Evolutionary conservation across 2,797 vertebrate species (phyloP), one percentile per base, ranked within the genome.

Genomic region (Rachycentron canadum): DNA sequence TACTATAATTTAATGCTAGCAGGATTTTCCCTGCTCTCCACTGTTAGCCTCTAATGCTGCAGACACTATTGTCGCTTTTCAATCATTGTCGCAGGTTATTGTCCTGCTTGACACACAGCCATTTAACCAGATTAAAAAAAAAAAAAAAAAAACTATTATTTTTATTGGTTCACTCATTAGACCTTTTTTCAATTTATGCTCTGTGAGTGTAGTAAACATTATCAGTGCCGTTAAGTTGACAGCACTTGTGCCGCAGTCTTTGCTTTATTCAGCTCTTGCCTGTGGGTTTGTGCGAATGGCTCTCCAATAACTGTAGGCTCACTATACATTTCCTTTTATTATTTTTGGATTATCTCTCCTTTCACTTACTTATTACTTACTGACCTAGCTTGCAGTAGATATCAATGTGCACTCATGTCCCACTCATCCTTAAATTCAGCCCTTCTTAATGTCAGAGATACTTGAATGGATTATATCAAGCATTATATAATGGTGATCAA

Each of bases 11-110:
- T 61, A 63, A 45, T 58, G 23, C 47, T 71, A 60, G 80, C 23
- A 50, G 84, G 67, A 84, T 82, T 88, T 72, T 30, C 59, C 41
- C 55, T 55, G 78, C 75, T 72, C 25, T 80, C 72, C 56, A 67
- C 43, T 53, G 11, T 73, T 69, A 85, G 66, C 85, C 63, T 75
- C 32, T 77, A 72, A 80, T 79, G 36, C 66, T 45, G 79, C 73
- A 41, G 49, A 79, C 69, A 34, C 59, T 45, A 56, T 69, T 76
- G 71, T 65, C 74, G 60, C 59, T 32, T 28, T 69, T 50, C 43
- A 50, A 72, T 56, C 57, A 50, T 34, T 28, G 52, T 67, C 70
- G 36, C 57, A 76, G 78, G 40, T 78, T 67, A 56, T 30, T 52
- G 38, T 30, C 50, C 57, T 52, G 26, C 34, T 43, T 38, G 26